Evolutionary conservation across 92 coral and sea anemone genomes (phyloP), one percentile per base, ranked within the genome.

Genomic region (Pocillopora meandrina): DNA sequence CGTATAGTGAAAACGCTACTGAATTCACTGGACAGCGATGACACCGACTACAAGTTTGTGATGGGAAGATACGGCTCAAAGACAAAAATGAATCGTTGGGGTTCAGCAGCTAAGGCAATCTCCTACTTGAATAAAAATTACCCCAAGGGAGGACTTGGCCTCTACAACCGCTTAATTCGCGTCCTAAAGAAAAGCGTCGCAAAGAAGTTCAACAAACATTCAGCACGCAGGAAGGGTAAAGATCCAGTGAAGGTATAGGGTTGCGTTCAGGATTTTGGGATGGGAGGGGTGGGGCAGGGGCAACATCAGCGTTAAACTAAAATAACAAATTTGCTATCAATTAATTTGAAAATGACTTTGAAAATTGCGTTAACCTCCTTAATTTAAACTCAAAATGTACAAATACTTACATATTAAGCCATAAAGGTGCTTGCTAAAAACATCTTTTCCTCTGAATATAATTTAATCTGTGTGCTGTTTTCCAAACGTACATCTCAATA

Each of bases 241-340:
- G 71, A 78, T 59, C 63, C 62, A 42, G 71, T 31, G 49, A 78
- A 78, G 82, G 82, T 78, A 42, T 42, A 42, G 8, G 52, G 52
- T 4, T 26, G 31, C 1, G 31, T 42, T 42, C 52, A 42, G 52
- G 7, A 42, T 7, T 42, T 42, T 7, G 52, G 52, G 52, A 3
- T 42, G 8, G 52, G 52, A 42, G 52, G 52, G 4, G 52, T 7
- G 52, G 52, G 52, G 52, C 8, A 1, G 52, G 52, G 0, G 52
- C 52, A 3, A 42, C 52, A 42, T 42, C 31, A 26, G 52, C 52
- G 8, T 4, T 7, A 42, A 3, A 42, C 52, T 42, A 7, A 42
- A 42, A 42, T 42, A 42, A 42, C 5, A 7, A 42, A 42, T 7
- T 42, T 42, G 5, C 5, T 42, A 42, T 26, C 31, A 0, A 26